These are phyloP conservation scores for Tonatia bakeri DNA, from an alignment of 2,113 vertebrate species.

Conservation along the genomic window DNA sequence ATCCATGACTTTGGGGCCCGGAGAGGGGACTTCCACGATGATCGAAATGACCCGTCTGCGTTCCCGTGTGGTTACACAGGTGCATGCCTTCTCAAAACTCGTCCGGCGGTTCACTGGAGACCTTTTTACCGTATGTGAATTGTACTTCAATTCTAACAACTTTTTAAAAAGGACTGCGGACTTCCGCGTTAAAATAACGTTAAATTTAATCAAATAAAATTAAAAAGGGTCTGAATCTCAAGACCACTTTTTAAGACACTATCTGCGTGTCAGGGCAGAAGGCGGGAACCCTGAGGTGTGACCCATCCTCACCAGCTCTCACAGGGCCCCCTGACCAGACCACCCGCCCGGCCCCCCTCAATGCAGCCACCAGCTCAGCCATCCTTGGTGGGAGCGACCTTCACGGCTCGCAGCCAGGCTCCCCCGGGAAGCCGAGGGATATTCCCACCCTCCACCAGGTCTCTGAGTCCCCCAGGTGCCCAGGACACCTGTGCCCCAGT, in stretches of 20 bases:
- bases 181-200: not conserved
- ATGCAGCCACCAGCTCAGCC: accelerated
- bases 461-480: not conserved
- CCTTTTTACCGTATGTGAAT: no score
- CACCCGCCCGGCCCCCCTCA: accelerated
- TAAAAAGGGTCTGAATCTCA: not conserved
- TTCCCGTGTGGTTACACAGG: no score
- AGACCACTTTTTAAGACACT: not conserved
- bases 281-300: accelerated
- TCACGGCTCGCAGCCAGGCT: not conserved
- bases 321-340: no score
- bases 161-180: not conserved
- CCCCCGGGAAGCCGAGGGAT: not conserved
- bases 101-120: not conserved
- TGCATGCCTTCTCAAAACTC: not conserved
- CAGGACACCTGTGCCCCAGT: not conserved
- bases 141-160: not conserved
- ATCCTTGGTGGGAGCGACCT: no score
- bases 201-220: not conserved
- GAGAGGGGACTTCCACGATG: accelerated
- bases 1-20: accelerated
- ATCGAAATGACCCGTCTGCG: accelerated
- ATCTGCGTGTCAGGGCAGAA: not conserved
- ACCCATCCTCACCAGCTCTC: not conserved
- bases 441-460: not conserved